Base-by-base conservation (phyloP, 2,113 vertebrate genomes). In the Periophthalmodon schlosseri region DNA sequence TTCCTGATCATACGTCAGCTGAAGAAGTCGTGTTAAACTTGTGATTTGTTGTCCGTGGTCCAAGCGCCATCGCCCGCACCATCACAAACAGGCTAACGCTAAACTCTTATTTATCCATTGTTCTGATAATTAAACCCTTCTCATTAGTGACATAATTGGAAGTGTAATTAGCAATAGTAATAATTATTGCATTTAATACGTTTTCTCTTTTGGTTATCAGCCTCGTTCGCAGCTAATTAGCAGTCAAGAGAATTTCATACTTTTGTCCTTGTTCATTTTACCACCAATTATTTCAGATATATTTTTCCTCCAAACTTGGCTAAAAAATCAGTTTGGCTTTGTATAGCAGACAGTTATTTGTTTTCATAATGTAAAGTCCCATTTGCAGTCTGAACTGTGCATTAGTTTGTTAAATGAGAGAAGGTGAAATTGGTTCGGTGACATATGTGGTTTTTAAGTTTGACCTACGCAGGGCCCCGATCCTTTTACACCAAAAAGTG, bases 101-200 rank as follows among this genome's bases (percentile, higher is more conserved):
- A 74, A 80, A 69, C 72, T 68, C 64, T 61, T 89, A 91, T 93
- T 89, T 90, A 89, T 90, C 79, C 77, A 85, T 79, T 91, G 90
- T 85, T 80, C 83, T 86, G 80, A 88, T 91, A 88, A 93, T 93
- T 89, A 94, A 90, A 89, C 84, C 86, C 66, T 82, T 90, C 87
- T 93, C 91, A 94, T 94, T 94, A 93, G 92, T 90, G 88, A 91
- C 91, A 92, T 93, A 94, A 93, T 93, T 92, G 89, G 88, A 91
- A 93, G 90, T 91, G 89, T 94, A 94, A 94, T 94, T 93, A 93
- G 92, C 90, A 89, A 88, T 87, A 84, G 88, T 91, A 93, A 93
- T 93, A 93, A 90, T 94, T 92, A 91, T 86, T 89, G 82, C 85
- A 89, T 92, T 93, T 91, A 93, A 93, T 90, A 92, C 87, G 69